Evolutionary conservation across 2,888 invertebrate species (phyloP), one percentile per base, ranked within the genome.

Genomic region (Papilio protenor): DNA sequence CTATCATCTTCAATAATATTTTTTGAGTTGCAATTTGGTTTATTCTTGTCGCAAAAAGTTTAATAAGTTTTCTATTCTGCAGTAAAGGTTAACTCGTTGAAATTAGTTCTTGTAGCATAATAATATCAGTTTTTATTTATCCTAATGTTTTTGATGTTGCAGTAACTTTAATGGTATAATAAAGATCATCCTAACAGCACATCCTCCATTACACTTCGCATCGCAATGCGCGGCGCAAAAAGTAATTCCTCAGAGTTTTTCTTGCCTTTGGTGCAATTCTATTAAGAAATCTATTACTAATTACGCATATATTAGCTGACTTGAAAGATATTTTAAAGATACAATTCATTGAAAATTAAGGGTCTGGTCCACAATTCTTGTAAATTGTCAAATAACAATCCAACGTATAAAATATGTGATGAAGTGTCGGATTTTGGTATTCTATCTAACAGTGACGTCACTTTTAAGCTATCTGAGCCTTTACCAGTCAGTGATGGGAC

Each of bases 251-350:
- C 33, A 70, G 52, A 80, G 79, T 78, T 81, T 81, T 80, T 81
- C 79, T 77, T 75, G 45, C 57, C 81, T 81, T 81, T 77, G 73
- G 66, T 77, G 79, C 79, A 79, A 81, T 81, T 79, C 79, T 81
- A 79, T 81, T 81, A 81, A 79, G 81, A 79, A 81, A 81, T 77
- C 78, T 78, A 79, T 77, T 79, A 79, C 78, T 81, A 81, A 79
- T 78, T 78, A 72, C 70, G 66, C 12, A 78, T 66, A 52, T 21
- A 64, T 75, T 8, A 40, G 23, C 18, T 2, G 21, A 59, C 33
- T 74, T 45, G 66, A 12, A 45, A 5, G 45, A 21, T 45, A 66
- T 45, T 45, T 45, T 69, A 40, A n/a, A 45, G 21, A 21, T n/a
- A 45, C 4, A 45, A n/a, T 18, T 45, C 4, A 45, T 69, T 69